Base-by-base conservation (phyloP, 2,797 vertebrate genomes). In the Anabacerthia variegaticeps region DNA sequence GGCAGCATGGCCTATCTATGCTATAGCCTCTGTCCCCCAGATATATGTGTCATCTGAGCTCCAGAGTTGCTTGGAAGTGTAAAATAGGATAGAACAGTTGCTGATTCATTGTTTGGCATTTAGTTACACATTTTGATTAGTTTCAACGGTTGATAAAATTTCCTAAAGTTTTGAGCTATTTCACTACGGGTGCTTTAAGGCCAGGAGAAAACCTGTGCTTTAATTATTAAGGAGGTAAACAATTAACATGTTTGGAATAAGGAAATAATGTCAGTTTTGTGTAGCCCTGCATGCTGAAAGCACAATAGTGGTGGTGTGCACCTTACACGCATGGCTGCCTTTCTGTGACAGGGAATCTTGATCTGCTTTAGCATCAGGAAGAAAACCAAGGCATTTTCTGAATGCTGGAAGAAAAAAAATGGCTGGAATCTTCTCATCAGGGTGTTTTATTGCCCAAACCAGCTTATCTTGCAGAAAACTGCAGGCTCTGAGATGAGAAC, bases 221-320 rank as follows among this genome's bases (percentile, higher is more conserved):
- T 17, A n/a, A 8, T 89, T 63, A 54, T 89, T 68, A 84, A 92
- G 80, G 80, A 90, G 54, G 56, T 79, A 67, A 71, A 19, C 65
- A 86, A 96, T 93, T 91, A 94, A 72, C 15, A 1, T 79, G n/a
- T 89, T 94, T 91, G 68, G 76, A 90, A 95, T 76, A 71, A 32
- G 8, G 24, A 90, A 93, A 75, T 90, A 51, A 86, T 76, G 85
- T 78, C 79, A 24, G 36, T 39, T 81, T n/a, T 67, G 28, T 46
- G 8, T 62, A 41, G 49, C 63, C 39, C 52, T 28, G 76, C 5
- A 0, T 52, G 48, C 95, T 94, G 91, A 55, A 82, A 76, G 76
- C 73, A 30, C 69, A 44, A 3, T 14, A 76, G 66, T 20, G 49
- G 78, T 77, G 34, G 44, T 74, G 82, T 48, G 82, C 85, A 43